phyloP scores from a whole-genome alignment of 2,888 invertebrate genomes.

The Agrochola macilenta region DNA sequence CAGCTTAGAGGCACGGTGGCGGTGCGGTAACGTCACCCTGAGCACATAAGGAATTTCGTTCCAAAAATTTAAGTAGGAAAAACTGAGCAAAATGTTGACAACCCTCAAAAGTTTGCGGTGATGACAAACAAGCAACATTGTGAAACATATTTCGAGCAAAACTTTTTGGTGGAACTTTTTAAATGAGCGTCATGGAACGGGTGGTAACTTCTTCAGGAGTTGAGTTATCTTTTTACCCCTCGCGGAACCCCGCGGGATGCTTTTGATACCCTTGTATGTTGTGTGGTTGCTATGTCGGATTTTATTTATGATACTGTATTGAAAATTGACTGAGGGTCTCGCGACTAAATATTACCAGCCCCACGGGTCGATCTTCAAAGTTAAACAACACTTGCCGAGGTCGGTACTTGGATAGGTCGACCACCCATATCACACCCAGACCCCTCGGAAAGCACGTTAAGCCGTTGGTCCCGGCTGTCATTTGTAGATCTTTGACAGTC shows the following conservation, averaged over 20 bases:
- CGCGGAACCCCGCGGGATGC: neutral
- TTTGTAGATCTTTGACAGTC: too few relatives aligned
- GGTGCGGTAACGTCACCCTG: too few relatives aligned
- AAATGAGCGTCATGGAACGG: slow-evolving; percentile 21
- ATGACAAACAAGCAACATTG: slow-evolving; percentile 16
- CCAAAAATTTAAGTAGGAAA: neutral
- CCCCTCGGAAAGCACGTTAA: neutral
- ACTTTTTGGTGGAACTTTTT: slow-evolving; percentile 34
- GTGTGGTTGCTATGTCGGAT: neutral
- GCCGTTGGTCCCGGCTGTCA: neutral
- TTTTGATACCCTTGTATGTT: neutral
- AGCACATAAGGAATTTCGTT: too few relatives aligned
- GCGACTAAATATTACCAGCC: too few relatives aligned
- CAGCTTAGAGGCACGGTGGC: too few relatives aligned
- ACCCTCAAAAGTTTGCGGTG: slow-evolving; percentile 12
- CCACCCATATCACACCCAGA: neutral
- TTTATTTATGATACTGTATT: slow-evolving; percentile 2
- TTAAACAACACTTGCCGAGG: neutral
- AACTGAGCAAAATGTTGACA: slow-evolving; percentile 3
- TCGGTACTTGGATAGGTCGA: neutral
- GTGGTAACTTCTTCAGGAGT: slow-evolving; percentile 4
- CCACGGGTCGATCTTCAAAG: neutral
- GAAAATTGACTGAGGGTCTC: neutral
- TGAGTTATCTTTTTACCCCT: neutral
- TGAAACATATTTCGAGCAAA: slow-evolving; percentile 25